phyloP scores from a whole-genome alignment of 2,113 vertebrate species.

The Eretmochelys imbricata region DNA sequence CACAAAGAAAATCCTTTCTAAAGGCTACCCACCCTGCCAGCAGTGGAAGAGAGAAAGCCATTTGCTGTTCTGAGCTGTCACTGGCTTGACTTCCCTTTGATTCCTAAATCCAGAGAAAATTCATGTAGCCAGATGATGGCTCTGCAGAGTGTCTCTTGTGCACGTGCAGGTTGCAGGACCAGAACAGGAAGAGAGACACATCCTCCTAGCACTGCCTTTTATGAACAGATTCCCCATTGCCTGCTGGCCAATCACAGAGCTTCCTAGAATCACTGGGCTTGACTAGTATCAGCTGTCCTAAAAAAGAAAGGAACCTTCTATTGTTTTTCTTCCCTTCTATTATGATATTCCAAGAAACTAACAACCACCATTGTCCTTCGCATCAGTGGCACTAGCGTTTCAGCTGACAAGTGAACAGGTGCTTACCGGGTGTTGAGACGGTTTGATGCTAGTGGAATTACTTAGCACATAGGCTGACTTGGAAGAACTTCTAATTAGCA shows the following conservation, averaged over 20 bases:
- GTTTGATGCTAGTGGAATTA: background rate
- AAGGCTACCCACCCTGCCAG: accelerated
- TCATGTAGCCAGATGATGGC: background rate
- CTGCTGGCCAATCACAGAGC: background rate
- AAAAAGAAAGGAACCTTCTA: background rate
- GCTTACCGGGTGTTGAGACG: background rate
- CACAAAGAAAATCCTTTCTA: background rate
- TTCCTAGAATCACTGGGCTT: background rate
- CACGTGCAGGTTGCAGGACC: background rate
- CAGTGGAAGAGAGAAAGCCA: background rate
- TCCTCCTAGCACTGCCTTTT: background rate
- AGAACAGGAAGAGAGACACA: background rate
- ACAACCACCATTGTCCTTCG: background rate
- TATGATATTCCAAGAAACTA: background rate
- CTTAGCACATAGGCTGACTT: background rate
- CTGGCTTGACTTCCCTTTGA: background rate
- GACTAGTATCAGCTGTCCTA: background rate
- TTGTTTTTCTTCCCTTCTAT: background rate
- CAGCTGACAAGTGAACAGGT: background rate
- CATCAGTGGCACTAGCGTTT: background rate
- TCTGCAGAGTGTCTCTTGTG: background rate
- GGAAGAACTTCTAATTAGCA: background rate
- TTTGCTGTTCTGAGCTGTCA: background rate
- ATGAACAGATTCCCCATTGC: background rate
- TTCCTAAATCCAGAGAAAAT: background rate